Evolutionary conservation across 2,888 invertebrate species (phyloP).

Genomic region (Orthosia cruda): DNA sequence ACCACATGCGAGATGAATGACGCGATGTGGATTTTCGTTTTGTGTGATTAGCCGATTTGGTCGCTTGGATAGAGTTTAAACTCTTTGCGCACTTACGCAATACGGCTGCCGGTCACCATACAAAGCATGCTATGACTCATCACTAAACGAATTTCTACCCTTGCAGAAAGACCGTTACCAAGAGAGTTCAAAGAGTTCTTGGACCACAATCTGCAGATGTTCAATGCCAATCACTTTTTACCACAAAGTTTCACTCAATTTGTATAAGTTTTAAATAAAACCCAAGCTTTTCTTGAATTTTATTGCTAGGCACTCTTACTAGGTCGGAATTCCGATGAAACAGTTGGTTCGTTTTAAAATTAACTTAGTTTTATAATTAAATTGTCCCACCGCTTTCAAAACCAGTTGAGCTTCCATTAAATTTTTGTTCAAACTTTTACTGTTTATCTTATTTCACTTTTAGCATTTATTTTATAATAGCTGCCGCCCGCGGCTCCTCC

Average conservation of each 20-base stretch:
- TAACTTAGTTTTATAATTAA: constrained; percentile 66
- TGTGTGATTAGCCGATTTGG: no score
- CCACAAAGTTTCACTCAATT: constrained; percentile 32
- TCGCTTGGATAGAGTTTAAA: no score
- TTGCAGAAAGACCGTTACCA: no score
- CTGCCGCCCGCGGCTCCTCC: no score
- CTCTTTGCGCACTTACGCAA: no score
- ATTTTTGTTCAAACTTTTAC: constrained; percentile 53
- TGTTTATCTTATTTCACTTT: constrained; percentile 52
- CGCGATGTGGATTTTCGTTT: no score
- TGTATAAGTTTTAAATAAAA: constrained; percentile 57
- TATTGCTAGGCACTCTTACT: constrained; percentile 53
- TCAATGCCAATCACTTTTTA: constrained; percentile 21
- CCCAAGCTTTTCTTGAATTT: constrained; percentile 56
- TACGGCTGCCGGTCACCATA: no score
- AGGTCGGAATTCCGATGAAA: constrained; percentile 55
- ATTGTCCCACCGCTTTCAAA: constrained; percentile 62
- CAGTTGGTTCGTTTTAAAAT: constrained; percentile 57
- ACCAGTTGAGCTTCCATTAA: constrained; percentile 55
- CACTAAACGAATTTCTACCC: no score
- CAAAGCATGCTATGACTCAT: no score
- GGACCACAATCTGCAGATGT: constrained; percentile 19
- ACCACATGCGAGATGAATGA: no score
- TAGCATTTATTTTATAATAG: constrained; percentile 36
- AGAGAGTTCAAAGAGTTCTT: no score